Evolutionary conservation across 2,797 vertebrate genomes (phyloP).

Genomic region (Orestias chungarensis): DNA sequence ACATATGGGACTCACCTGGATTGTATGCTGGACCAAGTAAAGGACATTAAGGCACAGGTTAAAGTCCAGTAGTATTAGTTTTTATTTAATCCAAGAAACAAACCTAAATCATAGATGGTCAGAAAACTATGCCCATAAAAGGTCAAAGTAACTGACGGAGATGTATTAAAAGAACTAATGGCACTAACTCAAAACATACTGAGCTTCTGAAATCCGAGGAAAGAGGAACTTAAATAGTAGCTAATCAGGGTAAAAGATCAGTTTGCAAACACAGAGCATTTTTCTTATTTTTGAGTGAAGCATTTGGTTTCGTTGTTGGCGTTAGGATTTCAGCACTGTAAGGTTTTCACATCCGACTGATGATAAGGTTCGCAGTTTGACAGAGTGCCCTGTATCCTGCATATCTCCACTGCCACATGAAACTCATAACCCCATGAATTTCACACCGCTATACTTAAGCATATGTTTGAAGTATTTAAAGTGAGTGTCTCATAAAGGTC

Average conservation of each 20-base stretch:
- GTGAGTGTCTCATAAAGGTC: neutral
- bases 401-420: slow-evolving; percentile 6
- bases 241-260: too few species aligned
- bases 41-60: too few species aligned
- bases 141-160: too few species aligned
- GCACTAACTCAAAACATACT: too few species aligned
- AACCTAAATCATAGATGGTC: too few species aligned
- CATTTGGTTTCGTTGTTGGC: slow-evolving; percentile 50
- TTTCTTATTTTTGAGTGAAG: slow-evolving; percentile 28
- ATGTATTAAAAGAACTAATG: too few species aligned
- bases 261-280: slow-evolving; percentile 35
- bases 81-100: too few species aligned
- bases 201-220: too few species aligned
- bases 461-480: neutral
- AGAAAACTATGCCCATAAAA: too few species aligned
- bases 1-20: neutral
- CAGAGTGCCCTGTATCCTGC: neutral
- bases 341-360: slow-evolving; percentile 38
- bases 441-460: slow-evolving; percentile 11
- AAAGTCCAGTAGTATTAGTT: too few species aligned
- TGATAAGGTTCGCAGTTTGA: slow-evolving; percentile 45
- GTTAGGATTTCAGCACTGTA: slow-evolving; percentile 36
- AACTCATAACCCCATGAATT: slow-evolving; percentile 8
- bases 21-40: too few species aligned
- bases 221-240: too few species aligned